Conservation (phyloP, 2,797 vertebrate species). For the Peromyscus attwateri region DNA sequence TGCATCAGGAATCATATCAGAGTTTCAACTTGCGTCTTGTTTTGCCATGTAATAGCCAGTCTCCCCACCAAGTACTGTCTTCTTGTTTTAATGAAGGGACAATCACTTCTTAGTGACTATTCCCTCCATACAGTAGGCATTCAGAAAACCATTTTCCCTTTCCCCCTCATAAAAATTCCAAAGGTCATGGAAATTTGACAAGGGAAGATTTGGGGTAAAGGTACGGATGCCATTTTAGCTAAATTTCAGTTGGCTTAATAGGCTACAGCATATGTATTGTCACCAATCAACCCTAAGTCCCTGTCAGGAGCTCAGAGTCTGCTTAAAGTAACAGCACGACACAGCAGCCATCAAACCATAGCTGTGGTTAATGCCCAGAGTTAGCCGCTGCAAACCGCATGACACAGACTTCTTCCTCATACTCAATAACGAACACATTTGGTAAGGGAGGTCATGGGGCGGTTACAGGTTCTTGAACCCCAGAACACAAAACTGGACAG, state of each 20-base stretch:
- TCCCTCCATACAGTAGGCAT: background rate
- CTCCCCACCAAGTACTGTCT: background rate
- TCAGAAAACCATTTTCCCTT: background rate
- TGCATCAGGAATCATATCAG: background rate
- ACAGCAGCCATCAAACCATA: background rate
- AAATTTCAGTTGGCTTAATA: background rate
- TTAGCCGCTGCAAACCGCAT: background rate
- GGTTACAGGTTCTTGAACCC: background rate
- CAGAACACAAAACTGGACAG: background rate
- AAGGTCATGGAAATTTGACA: background rate
- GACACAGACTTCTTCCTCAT: background rate
- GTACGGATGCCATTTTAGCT: conserved; percentile 1
- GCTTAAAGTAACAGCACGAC: background rate
- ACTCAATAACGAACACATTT: background rate
- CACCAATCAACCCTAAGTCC: background rate
- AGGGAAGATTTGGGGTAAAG: background rate
- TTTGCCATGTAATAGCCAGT: background rate
- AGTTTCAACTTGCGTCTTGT: background rate
- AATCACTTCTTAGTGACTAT: background rate
- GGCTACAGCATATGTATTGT: background rate
- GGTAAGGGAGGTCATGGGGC: background rate
- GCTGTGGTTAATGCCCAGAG: background rate
- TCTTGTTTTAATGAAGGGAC: background rate
- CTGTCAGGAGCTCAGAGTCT: background rate
- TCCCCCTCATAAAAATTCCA: background rate